Evolutionary conservation across 2,113 vertebrate species (phyloP), one percentile per base, ranked within the genome.

Genomic region (Cricetomys ansorgei): DNA sequence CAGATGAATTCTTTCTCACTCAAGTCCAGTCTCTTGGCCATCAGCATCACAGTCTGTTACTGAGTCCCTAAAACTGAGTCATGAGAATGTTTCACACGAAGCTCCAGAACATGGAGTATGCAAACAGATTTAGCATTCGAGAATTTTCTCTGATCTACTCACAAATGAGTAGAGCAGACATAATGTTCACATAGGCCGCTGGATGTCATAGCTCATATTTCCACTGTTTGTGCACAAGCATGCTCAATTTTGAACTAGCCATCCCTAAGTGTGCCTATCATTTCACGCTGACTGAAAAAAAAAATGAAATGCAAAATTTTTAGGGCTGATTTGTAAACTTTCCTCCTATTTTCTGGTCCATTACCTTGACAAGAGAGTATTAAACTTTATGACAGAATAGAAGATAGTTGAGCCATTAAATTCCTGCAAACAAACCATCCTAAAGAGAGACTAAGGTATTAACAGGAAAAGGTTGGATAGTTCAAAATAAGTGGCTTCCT

Each of bases 401-500:
- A 85, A 96, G 83, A 92, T 12, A 87, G 34, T 17, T 65, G 59
- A 90, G 57, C 27, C 65, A 93, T 79, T 91, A 69, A 89, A 57
- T 94, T 94, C 64, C 48, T 65, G 6, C 64, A 59, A 34, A 17
- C 40, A 94, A 79, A 23, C 29, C 7, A 87, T 69, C 19, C 9
- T 88, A 77, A 86, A 84, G 1, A 75, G 29, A 92, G 27, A 69
- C 17, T 91, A 48, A 93, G 37, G 11, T n/a, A 27, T 15, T 76
- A 57, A 40, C 53, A 94, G 72, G 7, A 89, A 88, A 96, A 85
- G 53, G 25, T 48, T 72, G 64, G 23, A 4, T 79, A 48, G 93
- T 94, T 94, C 53, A 93, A 91, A 96, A 64, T 81, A 96, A 95
- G 23, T 12, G 17, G 0, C 29, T 92, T 92, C 37, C 86, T 84